These are phyloP conservation scores for Brachionus asplanchnoidis DNA, from an alignment of 1,140 invertebrate species.

Conservation along the genomic window DNA sequence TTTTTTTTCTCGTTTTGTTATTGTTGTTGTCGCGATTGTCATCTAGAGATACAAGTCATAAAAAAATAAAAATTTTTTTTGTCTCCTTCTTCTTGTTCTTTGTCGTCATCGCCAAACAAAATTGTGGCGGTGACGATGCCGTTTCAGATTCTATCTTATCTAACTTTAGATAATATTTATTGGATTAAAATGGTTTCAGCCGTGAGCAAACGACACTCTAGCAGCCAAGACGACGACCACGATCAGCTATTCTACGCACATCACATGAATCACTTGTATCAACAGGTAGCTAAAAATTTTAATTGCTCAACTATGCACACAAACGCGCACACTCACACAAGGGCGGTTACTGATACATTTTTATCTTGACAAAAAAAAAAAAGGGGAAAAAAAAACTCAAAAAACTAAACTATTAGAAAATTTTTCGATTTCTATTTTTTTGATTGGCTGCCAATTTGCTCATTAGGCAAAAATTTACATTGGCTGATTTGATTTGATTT, in stretches of 20 bases:
- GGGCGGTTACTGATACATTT: constrained; percentile 1
- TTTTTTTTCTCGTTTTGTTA: neutral
- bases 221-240: neutral
- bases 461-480: constrained; percentile 4
- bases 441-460: neutral
- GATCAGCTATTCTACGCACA: constrained; percentile 8
- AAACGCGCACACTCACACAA: neutral
- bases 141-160: neutral
- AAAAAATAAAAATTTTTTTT: constrained; percentile 1
- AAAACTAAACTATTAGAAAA: too few species aligned
- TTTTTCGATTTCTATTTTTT: neutral
- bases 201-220: neutral
- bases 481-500: neutral
- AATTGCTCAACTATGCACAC: neutral
- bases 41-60: neutral
- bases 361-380: neutral
- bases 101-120: neutral
- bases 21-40: neutral
- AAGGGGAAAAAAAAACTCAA: neutral
- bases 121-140: too few species aligned
- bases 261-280: constrained; percentile 15
- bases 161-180: neutral
- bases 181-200: constrained; percentile 3
- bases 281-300: constrained; percentile 2
- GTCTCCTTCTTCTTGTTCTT: neutral